Base-by-base conservation (phyloP, 1,140 invertebrate species). In the Charaxes varanes region DNA sequence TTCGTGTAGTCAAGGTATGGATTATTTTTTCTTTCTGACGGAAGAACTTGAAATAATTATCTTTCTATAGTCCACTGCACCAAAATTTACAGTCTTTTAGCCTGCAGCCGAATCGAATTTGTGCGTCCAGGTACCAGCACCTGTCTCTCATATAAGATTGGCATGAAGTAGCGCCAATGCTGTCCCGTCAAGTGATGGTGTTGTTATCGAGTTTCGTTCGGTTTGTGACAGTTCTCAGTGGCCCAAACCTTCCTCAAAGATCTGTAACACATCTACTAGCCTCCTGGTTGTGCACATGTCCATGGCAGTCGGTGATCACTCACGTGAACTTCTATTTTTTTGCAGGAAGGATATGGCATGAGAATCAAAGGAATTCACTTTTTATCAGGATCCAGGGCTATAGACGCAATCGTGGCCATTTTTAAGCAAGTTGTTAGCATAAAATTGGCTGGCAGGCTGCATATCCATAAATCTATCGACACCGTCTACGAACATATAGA, bases 331-430 rank as follows among this genome's bases (percentile, higher is more conserved):
- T 3, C 16, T 8, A 31, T 13, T 48, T 36, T 19, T 11, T 60
- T 67, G 7, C 31, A 67, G 64, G 53, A 57, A 36, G 61, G 50
- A 6, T 67, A 57, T 7, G 55, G 54, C 1, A 51, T 59, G 43
- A 42, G 44, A 41, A 33, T 68, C 18, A 55, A 57, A 19, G 55
- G 51, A 2, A 49, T 60, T 4, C 45, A 62, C 28, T 24, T 54
- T 2, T 22, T 62, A 16, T 42, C 49, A 5, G 7, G 43, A 24
- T 65, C 64, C 8, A 58, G 50, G 31, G 22, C 44, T 0, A 24
- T 68, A 0, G 56, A 64, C 12, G 19, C 31, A 6, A 24, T 68
- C 2, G 13, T 64, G 3, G 15, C 27, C 3, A 12, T 68, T 13
- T 19, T 68, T 0, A 68, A 59, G 18, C 51, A 54, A 22, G 27